These are phyloP conservation scores for Oreocharis arfaki DNA, from an alignment of 2,113 vertebrate genomes.

Conservation along the genomic window DNA sequence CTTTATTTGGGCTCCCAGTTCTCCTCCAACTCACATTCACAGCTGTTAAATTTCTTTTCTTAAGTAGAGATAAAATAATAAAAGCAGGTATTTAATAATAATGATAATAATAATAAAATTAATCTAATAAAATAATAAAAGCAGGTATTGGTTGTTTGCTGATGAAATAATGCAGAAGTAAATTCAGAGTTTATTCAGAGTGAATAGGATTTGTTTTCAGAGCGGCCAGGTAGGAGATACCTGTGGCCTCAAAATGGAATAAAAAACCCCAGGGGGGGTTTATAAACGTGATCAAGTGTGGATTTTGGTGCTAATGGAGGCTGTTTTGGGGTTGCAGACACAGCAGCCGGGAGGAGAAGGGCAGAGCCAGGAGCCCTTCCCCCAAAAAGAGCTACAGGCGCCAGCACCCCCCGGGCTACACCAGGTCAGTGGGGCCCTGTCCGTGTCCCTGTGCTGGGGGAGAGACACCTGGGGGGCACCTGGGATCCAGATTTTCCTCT, in stretches of 20 bases:
- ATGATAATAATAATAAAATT: too few relatives aligned
- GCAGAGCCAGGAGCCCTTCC: slow-evolving; percentile 67
- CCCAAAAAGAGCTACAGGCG: slow-evolving; percentile 69
- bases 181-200: not conserved
- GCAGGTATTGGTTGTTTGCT: not conserved
- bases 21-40: not conserved
- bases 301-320: not conserved
- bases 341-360: slow-evolving; percentile 56
- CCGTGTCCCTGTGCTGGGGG: too few relatives aligned
- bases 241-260: not conserved
- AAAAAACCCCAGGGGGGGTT: rapidly evolving
- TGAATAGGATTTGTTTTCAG: not conserved
- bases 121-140: not conserved
- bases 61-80: not conserved
- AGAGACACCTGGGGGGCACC: not conserved
- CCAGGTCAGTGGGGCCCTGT: slow-evolving; percentile 66
- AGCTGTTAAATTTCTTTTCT: not conserved
- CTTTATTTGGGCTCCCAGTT: not conserved
- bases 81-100: not conserved
- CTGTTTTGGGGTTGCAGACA: slow-evolving; percentile 39
- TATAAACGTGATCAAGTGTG: rapidly evolving
- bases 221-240: too few relatives aligned
- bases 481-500: not conserved
- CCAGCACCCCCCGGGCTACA: slow-evolving; percentile 68
- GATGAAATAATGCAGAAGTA: not conserved